A percentile compares a stretch with the other conserved stretches of the same genome.
phyloP scores from a whole-genome alignment of 2,888 invertebrate genomes.

The Crossocerus cetratus region DNA sequence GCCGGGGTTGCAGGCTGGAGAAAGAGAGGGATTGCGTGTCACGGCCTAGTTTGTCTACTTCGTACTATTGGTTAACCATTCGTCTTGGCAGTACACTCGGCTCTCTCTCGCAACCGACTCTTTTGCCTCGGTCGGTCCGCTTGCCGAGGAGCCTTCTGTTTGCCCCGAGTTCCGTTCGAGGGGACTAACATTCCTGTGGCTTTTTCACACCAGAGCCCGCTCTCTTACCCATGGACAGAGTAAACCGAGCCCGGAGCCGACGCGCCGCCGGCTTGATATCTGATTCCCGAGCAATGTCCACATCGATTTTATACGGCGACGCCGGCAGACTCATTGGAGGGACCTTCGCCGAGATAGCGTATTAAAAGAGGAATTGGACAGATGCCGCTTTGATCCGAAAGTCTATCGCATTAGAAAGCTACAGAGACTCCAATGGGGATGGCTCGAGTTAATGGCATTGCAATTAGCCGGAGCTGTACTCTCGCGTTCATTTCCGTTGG shows the following conservation, averaged over 20 bases:
- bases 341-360: no score
- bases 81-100: constrained; percentile 56
- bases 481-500: no score
- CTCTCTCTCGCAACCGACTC: constrained; percentile 34
- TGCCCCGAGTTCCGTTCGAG: constrained; percentile 24
- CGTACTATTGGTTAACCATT: constrained; percentile 67
- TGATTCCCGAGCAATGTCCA: constrained; percentile 45
- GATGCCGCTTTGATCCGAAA: no score
- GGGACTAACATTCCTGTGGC: constrained; percentile 47
- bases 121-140: background rate
- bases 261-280: constrained; percentile 27
- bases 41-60: constrained; percentile 60
- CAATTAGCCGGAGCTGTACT: no score
- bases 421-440: no score
- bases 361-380: no score
- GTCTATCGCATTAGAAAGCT: no score
- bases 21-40: constrained; percentile 53
- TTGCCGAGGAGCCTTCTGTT: constrained; percentile 31
- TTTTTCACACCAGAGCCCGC: constrained; percentile 45
- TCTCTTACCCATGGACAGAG: constrained; percentile 10
- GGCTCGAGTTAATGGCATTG: no score
- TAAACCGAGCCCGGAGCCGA: constrained; percentile 21
- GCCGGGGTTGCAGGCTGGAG: constrained; percentile 5
- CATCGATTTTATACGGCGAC: constrained; percentile 15
- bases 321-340: background rate